Evolutionary conservation across 2,797 vertebrate genomes (phyloP).

Genomic region (Rallus crepitans): DNA sequence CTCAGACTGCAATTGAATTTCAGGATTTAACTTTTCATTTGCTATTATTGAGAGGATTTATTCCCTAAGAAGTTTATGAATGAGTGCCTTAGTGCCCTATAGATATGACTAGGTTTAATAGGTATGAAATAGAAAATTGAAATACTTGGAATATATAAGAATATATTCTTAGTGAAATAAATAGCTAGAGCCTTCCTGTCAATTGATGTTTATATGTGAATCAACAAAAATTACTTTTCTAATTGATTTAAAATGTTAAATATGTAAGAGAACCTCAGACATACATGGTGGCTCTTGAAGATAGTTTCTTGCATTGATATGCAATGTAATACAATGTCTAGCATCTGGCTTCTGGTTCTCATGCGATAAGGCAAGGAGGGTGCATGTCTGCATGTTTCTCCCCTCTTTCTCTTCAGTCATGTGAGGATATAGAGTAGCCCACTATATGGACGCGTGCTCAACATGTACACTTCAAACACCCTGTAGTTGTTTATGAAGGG

Average conservation of each 20-base stretch:
- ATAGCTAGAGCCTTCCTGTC: neutral
- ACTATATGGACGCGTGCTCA: accelerated
- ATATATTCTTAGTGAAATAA: neutral
- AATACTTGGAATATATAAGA: neutral
- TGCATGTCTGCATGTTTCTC: accelerated
- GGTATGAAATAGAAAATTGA: slow-evolving; percentile 23
- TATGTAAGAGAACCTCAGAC: neutral
- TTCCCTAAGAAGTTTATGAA: slow-evolving; percentile 38
- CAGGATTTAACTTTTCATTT: slow-evolving; percentile 42
- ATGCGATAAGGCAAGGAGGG: neutral
- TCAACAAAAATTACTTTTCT: neutral
- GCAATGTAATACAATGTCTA: accelerated
- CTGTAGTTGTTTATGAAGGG: neutral
- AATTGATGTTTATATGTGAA: neutral
- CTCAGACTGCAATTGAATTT: slow-evolving; percentile 23
- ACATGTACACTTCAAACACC: neutral
- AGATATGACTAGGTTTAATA: neutral
- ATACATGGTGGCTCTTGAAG: neutral
- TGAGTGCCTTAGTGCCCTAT: neutral
- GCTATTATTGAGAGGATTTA: slow-evolving; percentile 41
- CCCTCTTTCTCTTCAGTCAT: neutral
- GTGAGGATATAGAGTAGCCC: neutral
- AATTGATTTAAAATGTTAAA: neutral
- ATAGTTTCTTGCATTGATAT: neutral
- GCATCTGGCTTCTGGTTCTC: neutral